phyloP scores from a whole-genome alignment of 2,113 vertebrate species.

The Tretioscincus oriximinensis region DNA sequence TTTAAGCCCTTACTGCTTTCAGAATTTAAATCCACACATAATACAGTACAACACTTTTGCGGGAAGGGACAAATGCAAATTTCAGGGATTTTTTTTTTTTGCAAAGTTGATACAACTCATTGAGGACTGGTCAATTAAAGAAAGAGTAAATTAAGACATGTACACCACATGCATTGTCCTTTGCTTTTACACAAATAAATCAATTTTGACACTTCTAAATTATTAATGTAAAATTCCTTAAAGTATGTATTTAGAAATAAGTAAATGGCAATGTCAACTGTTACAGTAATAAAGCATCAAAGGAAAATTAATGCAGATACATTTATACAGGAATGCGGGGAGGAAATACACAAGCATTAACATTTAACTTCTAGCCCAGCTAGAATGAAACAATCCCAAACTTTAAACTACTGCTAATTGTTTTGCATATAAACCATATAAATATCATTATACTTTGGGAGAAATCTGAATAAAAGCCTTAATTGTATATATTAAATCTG shows the following conservation, averaged over 20 bases:
- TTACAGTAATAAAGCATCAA: slow-evolving; percentile 38
- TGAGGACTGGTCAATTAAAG: slow-evolving; percentile 44
- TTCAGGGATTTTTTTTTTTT: slow-evolving; percentile 14
- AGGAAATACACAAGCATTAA: slow-evolving; percentile 22
- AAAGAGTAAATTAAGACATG: slow-evolving; percentile 22
- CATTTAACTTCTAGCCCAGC: slow-evolving; percentile 66
- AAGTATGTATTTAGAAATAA: slow-evolving; percentile 23
- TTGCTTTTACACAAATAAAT: slow-evolving; percentile 26
- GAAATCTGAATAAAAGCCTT: slow-evolving; percentile 43
- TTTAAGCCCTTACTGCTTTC: slow-evolving; percentile 63
- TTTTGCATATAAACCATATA: slow-evolving; percentile 36
- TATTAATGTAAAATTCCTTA: slow-evolving; percentile 47
- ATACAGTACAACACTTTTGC: slow-evolving; percentile 21
- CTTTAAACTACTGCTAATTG: slow-evolving; percentile 22
- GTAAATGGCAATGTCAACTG: slow-evolving; percentile 14
- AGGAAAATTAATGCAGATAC: slow-evolving; percentile 37
- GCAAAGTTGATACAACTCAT: slow-evolving; percentile 58
- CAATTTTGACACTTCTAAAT: slow-evolving; percentile 48
- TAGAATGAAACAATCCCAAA: slow-evolving; percentile 52
- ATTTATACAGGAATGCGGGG: background rate
- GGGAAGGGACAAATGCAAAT: slow-evolving; percentile 4
- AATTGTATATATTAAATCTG: slow-evolving; percentile 36
- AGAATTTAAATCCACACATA: slow-evolving; percentile 50
- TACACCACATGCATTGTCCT: slow-evolving; percentile 26
- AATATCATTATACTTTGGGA: slow-evolving; percentile 37